These are phyloP conservation scores for Microplitis mediator DNA, from an alignment of 1,140 invertebrate species.

Conservation along the genomic window DNA sequence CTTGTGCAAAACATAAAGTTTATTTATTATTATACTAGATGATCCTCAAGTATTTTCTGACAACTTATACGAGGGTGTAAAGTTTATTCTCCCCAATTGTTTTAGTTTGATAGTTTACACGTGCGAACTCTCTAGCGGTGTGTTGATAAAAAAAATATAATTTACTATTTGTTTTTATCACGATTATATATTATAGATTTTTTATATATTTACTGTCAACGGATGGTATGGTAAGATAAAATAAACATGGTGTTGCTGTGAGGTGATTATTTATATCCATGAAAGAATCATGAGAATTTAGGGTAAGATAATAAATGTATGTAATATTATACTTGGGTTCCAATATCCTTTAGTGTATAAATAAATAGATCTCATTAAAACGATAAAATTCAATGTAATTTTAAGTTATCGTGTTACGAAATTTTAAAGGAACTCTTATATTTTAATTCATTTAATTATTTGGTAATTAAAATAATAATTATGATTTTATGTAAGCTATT, in stretches of 20 bases:
- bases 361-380: not conserved
- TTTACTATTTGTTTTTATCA: not conserved
- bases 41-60: not conserved
- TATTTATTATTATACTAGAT: not conserved
- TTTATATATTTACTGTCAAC: not conserved
- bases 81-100: not conserved
- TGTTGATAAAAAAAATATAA: not conserved
- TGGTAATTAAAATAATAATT: too few species aligned
- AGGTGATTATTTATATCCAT: not conserved
- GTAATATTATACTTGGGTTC: not conserved
- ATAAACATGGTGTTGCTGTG: not conserved
- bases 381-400: not conserved
- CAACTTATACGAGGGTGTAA: not conserved
- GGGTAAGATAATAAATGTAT: not conserved
- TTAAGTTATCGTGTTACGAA: not conserved
- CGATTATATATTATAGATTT: not conserved
- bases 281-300: not conserved
- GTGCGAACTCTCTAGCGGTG: not conserved
- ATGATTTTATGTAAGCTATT: too few species aligned
- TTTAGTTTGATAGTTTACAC: not conserved
- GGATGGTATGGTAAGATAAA: not conserved
- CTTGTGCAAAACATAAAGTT: constrained; percentile 35
- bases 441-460: too few species aligned
- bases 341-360: not conserved
- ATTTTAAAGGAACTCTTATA: too few species aligned